Base-by-base conservation (phyloP, 2,113 vertebrate genomes). In the Saiga tatarica region DNA sequence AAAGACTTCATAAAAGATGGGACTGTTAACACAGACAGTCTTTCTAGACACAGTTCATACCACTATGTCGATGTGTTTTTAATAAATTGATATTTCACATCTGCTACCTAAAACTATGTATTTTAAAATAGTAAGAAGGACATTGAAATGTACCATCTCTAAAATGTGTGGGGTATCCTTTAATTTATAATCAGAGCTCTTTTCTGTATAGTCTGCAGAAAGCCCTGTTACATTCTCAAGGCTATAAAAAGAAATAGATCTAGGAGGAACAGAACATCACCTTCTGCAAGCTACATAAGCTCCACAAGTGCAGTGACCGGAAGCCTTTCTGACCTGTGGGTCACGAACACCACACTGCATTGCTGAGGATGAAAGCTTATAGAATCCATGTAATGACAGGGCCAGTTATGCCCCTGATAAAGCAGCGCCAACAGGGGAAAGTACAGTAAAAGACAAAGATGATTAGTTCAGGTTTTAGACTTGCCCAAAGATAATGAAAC, bases 51-150 rank as follows among this genome's bases (percentile, higher is more conserved):
- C 91, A 93, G 79, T 79, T 74, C 23, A 57, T 11, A 86, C 10
- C 2, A 82, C 2, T 15, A 42, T 59, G 10, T 36, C 42, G 25
- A 85, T 3, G 12, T 60, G 23, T 10, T 47, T 16, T 86, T 57
- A 74, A 26, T 87, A 79, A 30, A 67, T 89, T 84, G 74, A 47
- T 78, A 79, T 59, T 87, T 79, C 14, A 95, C 2, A 62, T 33
- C 79, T 93, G 30, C 91, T 91, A 76, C 5, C 7, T 52, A 76
- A 86, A 97, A 45, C 6, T 64, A 26, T 0, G 30, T 21, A n/a
- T 84, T 85, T 94, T 60, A 92, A 76, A 92, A 59, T 23, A 50
- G 30, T 55, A 88, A 95, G 47, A 10, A 60, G 16, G 76, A 47
- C 10, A 52, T 4, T 39, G 28, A 92, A 82, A 53, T 52, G 47